Base-by-base conservation (phyloP, 1,140 invertebrate genomes). In the Drosophila seguyi region DNA sequence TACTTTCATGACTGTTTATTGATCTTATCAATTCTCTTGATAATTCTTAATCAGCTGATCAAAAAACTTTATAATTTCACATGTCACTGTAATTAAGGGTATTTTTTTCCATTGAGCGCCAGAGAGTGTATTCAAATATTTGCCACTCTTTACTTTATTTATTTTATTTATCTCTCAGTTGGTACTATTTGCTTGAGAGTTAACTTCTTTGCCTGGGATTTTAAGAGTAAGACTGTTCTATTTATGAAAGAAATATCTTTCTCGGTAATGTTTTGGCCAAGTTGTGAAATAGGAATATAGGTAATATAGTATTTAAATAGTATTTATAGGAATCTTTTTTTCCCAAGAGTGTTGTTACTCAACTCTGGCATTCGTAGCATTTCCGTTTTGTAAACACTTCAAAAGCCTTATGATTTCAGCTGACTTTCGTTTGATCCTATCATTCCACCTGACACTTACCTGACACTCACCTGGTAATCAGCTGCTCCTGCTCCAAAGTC, bases 371-470 rank as follows among this genome's bases (percentile, higher is more conserved):
- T 52, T 14, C 44, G 4, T 25, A 56, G 34, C 16, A 50, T 22
- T 14, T 29, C 31, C 52, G 52, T 25, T 39, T 56, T 39, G 31
- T 48, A 22, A 27, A 3, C n/a, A 36, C 13, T 38, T 31, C 8
- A 39, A 14, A 20, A 20, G 13, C 25, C 25, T 6, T 7, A 7
- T 42, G 38, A 36, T 53, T 69, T 53, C 61, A 45, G 7, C 48
- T 53, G 60, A 55, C 48, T 39, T 52, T 25, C 45, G 34, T 38
- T 50, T 29, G 55, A 57, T 44, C 36, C 38, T 44, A 57, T 44
- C 55, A 4, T 44, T 57, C n/a, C 59, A 39, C 59, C 36, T 66
- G 61, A 65, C 29, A 60, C 20, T n/a, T 25, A 48, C 18, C 60
- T 50, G 34, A 25, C 53, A 56, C 34, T 31, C 42, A 50, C 57